Percentiles rank a stretch among this genome's conserved stretches.
Conservation (phyloP, 1,140 invertebrate species). For the Fopius arisanus region DNA sequence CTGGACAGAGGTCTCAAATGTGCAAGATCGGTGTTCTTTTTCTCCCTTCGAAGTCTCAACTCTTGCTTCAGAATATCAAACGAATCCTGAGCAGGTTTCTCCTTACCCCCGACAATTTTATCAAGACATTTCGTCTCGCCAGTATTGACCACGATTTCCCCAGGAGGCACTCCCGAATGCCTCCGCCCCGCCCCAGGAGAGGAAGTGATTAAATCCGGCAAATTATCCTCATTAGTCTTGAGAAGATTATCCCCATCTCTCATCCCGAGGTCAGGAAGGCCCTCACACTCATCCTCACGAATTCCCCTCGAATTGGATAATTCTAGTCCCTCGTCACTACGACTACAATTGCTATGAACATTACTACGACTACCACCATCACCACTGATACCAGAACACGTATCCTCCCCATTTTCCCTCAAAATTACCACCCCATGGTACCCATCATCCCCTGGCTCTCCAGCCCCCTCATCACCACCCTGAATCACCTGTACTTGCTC, state of each 20-base stretch:
- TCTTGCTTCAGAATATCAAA: slow-evolving; percentile 55
- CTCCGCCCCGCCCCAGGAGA: slow-evolving; percentile 45
- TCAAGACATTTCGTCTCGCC: background rate
- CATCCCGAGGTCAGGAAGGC: background rate
- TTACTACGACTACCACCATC: slow-evolving; percentile 26
- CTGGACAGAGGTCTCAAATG: slow-evolving; percentile 50
- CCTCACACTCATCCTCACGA: slow-evolving; percentile 10
- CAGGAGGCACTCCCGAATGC: slow-evolving; percentile 33
- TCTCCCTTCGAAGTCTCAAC: slow-evolving; percentile 51
- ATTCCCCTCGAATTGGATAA: background rate
- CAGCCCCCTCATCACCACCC: background rate
- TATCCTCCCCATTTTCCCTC: background rate
- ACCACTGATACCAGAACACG: slow-evolving; percentile 2
- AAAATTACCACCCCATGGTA: too few species aligned
- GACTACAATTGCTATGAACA: slow-evolving; percentile 23
- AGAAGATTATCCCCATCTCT: slow-evolving; percentile 23
- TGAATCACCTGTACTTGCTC: background rate
- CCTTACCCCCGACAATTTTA: background rate
- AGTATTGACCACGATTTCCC: background rate
- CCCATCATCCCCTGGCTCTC: background rate
- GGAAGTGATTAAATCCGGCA: slow-evolving; percentile 53
- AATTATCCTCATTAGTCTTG: slow-evolving; percentile 37
- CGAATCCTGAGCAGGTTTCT: slow-evolving; percentile 25
- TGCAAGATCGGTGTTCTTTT: slow-evolving; percentile 44
- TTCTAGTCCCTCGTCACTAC: slow-evolving; percentile 27